Percentiles rank a stretch among this genome's conserved stretches.
Evolutionary conservation across 35 echinoderm and acorn worm genomes (phyloP).

Genomic region (Apostichopus parvimensis): DNA sequence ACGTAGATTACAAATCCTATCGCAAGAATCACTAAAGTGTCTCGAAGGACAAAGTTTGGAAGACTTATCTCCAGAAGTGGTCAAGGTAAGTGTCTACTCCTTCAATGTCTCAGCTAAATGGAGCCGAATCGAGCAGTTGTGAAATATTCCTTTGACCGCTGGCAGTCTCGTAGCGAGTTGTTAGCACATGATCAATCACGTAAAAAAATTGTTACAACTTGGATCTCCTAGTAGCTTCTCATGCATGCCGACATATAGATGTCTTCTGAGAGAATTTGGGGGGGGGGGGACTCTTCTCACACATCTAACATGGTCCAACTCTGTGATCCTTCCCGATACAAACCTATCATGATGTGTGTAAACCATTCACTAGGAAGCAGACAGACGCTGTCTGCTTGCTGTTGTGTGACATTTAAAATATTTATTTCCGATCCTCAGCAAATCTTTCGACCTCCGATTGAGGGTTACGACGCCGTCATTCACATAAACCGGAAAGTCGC

Average conservation of each 20-base stretch:
- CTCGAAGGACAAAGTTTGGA: not conserved
- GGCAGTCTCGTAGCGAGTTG: too few relatives aligned
- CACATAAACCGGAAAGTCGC: conserved; percentile 67
- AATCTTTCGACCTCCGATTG: conserved; percentile 90
- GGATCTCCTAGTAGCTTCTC: too few relatives aligned
- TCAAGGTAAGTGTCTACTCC: not conserved
- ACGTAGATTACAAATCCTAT: conserved; percentile 14
- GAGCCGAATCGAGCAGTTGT: too few relatives aligned
- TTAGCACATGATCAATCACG: too few relatives aligned
- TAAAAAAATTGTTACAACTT: too few relatives aligned
- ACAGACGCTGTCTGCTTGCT: not conserved
- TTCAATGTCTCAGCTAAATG: not conserved
- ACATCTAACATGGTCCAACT: too few relatives aligned
- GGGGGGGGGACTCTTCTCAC: too few relatives aligned
- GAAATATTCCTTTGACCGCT: too few relatives aligned
- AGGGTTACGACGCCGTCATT: conserved; percentile 89
- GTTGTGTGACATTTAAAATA: not conserved
- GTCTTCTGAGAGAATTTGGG: too few relatives aligned
- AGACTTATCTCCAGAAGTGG: not conserved
- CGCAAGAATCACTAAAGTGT: conserved; percentile 27
- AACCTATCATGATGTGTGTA: not conserved
- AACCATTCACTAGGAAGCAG: not conserved
- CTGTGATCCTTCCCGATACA: too few relatives aligned
- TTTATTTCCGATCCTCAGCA: conserved; percentile 58
- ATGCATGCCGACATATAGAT: too few relatives aligned